phyloP scores from a whole-genome alignment of 1,140 invertebrate genomes.

The Dufourea novaeangliae region DNA sequence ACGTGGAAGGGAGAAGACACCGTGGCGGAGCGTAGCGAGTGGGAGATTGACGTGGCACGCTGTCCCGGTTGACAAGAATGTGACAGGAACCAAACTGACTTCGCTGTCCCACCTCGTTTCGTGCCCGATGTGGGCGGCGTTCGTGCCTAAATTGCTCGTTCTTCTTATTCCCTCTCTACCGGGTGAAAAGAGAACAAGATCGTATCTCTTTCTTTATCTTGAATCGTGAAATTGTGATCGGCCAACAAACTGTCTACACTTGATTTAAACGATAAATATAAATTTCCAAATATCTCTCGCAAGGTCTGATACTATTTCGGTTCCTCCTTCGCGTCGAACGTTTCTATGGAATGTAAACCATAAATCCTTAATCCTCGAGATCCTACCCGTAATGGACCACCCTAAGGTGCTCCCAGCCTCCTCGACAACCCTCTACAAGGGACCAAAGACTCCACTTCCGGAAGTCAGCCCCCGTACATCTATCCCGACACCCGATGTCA shows the following conservation, averaged over 20 bases:
- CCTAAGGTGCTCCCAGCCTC: too few species aligned
- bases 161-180: slow-evolving; percentile 53
- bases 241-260: neutral
- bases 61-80: slow-evolving; percentile 81
- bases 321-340: too few species aligned
- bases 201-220: neutral
- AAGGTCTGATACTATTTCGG: too few species aligned
- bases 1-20: slow-evolving; percentile 45
- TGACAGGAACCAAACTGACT: slow-evolving; percentile 80
- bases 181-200: slow-evolving; percentile 10
- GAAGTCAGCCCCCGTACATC: slow-evolving; percentile 1
- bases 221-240: neutral
- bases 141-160: slow-evolving; percentile 53
- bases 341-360: too few species aligned
- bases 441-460: neutral
- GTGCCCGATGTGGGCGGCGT: slow-evolving; percentile 48
- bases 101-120: slow-evolving; percentile 68
- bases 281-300: neutral
- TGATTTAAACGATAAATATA: neutral
- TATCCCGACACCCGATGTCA: neutral
- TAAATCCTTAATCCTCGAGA: too few species aligned
- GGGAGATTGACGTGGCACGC: slow-evolving; percentile 81
- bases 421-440: too few species aligned
- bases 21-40: slow-evolving; percentile 70
- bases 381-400: too few species aligned